phyloP scores from a whole-genome alignment of 2,113 vertebrate genomes.

The Alaudala cheleensis region DNA sequence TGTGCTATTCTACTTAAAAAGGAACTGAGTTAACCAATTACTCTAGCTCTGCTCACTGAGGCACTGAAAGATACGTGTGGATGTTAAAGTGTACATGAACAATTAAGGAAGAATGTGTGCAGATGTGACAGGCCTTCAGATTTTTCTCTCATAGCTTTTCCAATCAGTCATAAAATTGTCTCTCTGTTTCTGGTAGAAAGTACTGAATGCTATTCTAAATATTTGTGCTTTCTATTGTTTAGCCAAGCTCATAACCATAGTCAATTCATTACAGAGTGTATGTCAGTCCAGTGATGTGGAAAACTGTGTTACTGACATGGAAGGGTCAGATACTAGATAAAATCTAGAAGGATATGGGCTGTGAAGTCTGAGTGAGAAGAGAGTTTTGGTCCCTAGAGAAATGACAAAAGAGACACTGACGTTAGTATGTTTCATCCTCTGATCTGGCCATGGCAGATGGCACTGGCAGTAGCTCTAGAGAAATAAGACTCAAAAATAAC shows the following conservation, averaged over 20 bases:
- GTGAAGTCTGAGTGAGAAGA: constrained; percentile 5
- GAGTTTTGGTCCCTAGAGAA: neutral
- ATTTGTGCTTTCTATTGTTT: neutral
- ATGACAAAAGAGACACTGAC: neutral
- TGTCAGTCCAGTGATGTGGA: constrained; percentile 24
- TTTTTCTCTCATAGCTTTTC: constrained; percentile 45
- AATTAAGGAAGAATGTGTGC: constrained; percentile 39
- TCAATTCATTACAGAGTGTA: constrained; percentile 11
- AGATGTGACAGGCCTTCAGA: constrained; percentile 25
- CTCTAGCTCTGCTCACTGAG: neutral
- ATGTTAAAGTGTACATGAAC: constrained; percentile 13
- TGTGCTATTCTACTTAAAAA: neutral
- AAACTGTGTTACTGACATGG: neutral
- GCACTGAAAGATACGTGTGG: neutral
- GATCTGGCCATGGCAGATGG: neutral
- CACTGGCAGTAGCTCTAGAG: neutral
- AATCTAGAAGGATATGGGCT: neutral
- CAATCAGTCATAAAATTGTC: constrained; percentile 55
- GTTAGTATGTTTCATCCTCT: neutral
- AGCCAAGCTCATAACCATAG: constrained; percentile 11
- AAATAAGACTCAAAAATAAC: neutral
- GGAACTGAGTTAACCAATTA: neutral
- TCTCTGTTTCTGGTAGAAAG: constrained; percentile 24
- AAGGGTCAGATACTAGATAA: neutral
- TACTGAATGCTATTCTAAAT: neutral